A percentile compares a stretch with the other conserved stretches of the same genome.
Evolutionary conservation across 2,888 invertebrate genomes (phyloP).

Genomic region (Enchytraeus crypticus): DNA sequence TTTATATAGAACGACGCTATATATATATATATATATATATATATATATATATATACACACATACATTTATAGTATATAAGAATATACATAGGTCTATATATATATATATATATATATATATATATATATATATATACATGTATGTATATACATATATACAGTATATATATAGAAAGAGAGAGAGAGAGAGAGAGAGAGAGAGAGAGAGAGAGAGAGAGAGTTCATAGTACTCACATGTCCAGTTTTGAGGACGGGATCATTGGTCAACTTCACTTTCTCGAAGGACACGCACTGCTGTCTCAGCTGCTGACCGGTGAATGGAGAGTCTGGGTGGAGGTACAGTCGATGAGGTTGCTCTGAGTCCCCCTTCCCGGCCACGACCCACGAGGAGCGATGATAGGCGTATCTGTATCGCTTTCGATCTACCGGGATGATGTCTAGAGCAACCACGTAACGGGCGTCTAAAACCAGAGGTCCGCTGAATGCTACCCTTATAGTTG

Average conservation of each 20-base stretch:
- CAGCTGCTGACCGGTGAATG: slow-evolving; percentile 82
- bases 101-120: too few species aligned
- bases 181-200: too few species aligned
- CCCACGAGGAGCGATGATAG: slow-evolving; percentile 94
- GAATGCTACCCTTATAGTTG: slow-evolving; percentile 88
- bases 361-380: slow-evolving; percentile 92
- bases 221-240: slow-evolving; percentile 45
- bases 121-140: too few species aligned
- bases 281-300: slow-evolving; percentile 93
- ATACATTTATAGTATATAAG: too few species aligned
- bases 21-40: too few species aligned
- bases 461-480: slow-evolving; percentile 55
- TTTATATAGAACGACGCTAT: too few species aligned
- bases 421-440: slow-evolving; percentile 95
- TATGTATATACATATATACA: too few species aligned
- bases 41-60: too few species aligned
- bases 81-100: too few species aligned
- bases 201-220: too few species aligned
- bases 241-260: slow-evolving; percentile 73
- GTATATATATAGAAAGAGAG: too few species aligned
- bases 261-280: slow-evolving; percentile 95
- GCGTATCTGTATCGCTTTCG: slow-evolving; percentile 85
- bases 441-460: slow-evolving; percentile 73
- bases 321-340: slow-evolving; percentile 93
- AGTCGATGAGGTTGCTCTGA: slow-evolving; percentile 82